These are phyloP conservation scores for Todiramphus chloris DNA, from an alignment of 2,113 vertebrate genomes.

Conservation along the genomic window DNA sequence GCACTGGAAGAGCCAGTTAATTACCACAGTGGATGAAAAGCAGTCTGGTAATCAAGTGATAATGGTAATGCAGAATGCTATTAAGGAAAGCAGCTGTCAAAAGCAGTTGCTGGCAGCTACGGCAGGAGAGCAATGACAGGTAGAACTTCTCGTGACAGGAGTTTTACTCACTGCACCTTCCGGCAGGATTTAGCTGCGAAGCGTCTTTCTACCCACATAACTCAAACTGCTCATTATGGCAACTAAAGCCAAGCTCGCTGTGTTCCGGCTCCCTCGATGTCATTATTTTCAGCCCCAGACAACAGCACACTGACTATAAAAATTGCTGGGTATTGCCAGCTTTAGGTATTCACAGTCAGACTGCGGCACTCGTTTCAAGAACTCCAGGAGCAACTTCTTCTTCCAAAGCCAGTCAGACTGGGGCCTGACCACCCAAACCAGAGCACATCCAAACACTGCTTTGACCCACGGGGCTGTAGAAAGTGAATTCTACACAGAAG, in stretches of 20 bases:
- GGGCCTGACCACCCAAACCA: not conserved
- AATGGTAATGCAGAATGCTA: not conserved
- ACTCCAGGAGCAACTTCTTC: not conserved
- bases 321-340: not conserved
- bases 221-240: not conserved
- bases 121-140: not conserved
- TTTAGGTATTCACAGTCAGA: not conserved
- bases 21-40: not conserved
- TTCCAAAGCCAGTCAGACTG: not conserved
- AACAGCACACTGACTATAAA: not conserved
- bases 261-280: not conserved
- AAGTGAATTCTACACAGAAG: not conserved
- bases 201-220: not conserved
- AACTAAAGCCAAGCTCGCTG: not conserved
- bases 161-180: not conserved
- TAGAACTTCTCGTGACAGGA: not conserved
- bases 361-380: not conserved
- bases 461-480: rapidly evolving
- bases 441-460: not conserved
- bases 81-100: not conserved
- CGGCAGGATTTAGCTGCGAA: not conserved
- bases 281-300: not conserved
- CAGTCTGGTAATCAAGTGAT: not conserved
- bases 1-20: slow-evolving; percentile 1
- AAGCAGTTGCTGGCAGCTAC: not conserved